Percentiles rank a stretch among this genome's conserved stretches.
phyloP scores from a whole-genome alignment of 2,113 vertebrate species.

The Microtus ochrogaster region DNA sequence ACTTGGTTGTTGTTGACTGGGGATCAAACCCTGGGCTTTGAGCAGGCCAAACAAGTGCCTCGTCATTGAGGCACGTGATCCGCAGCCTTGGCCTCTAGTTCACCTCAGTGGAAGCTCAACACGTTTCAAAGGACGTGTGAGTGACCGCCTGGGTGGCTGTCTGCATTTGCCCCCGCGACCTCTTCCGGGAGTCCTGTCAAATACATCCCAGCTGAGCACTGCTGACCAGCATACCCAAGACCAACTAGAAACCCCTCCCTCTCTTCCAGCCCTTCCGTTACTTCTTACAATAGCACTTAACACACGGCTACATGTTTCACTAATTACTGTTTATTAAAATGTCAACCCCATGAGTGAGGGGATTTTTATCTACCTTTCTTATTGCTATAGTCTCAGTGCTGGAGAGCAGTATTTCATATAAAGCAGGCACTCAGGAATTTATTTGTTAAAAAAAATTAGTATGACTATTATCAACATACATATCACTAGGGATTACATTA shows the following conservation, averaged over 20 bases:
- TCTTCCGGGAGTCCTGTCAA: slow-evolving; percentile 22
- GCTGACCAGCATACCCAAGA: neutral
- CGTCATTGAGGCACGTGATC: neutral
- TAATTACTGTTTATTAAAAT: slow-evolving; percentile 56
- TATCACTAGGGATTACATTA: neutral
- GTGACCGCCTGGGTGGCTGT: neutral
- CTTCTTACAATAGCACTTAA: neutral
- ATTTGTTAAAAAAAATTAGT: slow-evolving; percentile 25
- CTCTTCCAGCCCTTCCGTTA: neutral
- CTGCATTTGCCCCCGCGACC: neutral
- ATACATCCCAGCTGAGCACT: neutral
- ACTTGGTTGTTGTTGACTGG: neutral
- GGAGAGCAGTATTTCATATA: neutral
- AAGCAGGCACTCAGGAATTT: slow-evolving; percentile 29
- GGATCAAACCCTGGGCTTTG: neutral
- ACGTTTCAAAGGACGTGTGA: neutral
- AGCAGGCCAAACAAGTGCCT: too few relatives aligned
- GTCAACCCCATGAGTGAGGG: neutral
- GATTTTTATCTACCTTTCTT: neutral
- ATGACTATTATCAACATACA: neutral
- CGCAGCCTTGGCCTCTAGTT: neutral
- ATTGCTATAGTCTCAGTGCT: neutral
- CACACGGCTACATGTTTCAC: neutral
- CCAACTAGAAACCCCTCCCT: neutral
- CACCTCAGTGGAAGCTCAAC: neutral